These are phyloP conservation scores for Scatophagus argus DNA, from an alignment of 2,113 vertebrate genomes.

Conservation along the genomic window DNA sequence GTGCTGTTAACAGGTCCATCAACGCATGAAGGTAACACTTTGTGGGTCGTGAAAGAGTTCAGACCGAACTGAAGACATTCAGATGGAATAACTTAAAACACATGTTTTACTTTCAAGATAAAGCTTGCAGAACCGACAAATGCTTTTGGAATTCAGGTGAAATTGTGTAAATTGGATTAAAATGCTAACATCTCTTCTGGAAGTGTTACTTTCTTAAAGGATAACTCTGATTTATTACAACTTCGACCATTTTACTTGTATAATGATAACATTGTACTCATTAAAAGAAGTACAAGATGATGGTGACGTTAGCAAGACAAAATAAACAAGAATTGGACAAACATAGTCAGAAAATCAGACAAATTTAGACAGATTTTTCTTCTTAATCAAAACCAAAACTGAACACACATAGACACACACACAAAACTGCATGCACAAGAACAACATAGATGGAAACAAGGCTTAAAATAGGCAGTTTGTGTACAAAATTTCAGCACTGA, in stretches of 20 bases:
- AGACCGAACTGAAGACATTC: background rate
- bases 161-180: background rate
- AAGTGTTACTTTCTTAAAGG: background rate
- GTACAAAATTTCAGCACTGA: background rate
- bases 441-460: background rate
- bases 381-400: no score
- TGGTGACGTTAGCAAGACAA: background rate
- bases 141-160: background rate
- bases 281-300: background rate
- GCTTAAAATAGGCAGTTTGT: background rate
- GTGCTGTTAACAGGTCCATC: slow-evolving; percentile 54
- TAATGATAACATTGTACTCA: background rate
- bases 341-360: background rate
- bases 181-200: background rate
- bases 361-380: no score
- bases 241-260: background rate
- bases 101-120: slow-evolving; percentile 6
- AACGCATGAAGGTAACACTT: slow-evolving; percentile 52
- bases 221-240: background rate
- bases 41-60: slow-evolving; percentile 22
- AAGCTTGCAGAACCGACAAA: background rate
- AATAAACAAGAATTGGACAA: background rate
- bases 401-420: no score
- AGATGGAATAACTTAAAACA: slow-evolving; percentile 10
- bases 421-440: background rate